Evolutionary conservation across 2,888 invertebrate species (phyloP).

Genomic region (Euphydryas editha): DNA sequence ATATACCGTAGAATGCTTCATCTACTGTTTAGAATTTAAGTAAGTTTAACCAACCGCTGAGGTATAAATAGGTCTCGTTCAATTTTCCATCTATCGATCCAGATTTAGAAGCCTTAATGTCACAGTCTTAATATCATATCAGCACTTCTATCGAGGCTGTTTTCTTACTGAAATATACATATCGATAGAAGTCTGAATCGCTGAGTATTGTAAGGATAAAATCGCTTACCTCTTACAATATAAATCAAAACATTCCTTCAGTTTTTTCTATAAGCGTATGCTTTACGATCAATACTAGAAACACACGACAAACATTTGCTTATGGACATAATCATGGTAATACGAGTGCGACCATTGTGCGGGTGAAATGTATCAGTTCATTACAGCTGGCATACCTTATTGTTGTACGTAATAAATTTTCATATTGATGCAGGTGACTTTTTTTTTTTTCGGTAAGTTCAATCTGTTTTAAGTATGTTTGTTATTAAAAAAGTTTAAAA

Average conservation of each 20-base stretch:
- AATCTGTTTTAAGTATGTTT: not conserved
- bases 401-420: constrained; percentile 15
- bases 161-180: too few species aligned
- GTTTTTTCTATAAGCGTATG: constrained; percentile 46
- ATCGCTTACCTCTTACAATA: constrained; percentile 25
- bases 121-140: too few species aligned
- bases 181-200: too few species aligned
- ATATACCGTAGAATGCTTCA: too few species aligned
- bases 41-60: too few species aligned
- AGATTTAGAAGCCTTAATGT: too few species aligned
- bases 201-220: not conserved
- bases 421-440: not conserved
- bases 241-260: constrained; percentile 21
- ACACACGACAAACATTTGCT: constrained; percentile 42
- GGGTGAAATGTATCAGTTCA: constrained; percentile 17
- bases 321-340: constrained; percentile 33
- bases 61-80: too few species aligned
- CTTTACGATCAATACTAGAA: constrained; percentile 45
- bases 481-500: not conserved
- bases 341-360: constrained; percentile 1
- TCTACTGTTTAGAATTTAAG: too few species aligned
- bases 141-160: too few species aligned
- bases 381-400: constrained; percentile 20
- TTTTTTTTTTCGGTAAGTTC: constrained; percentile 1
- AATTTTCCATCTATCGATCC: too few species aligned